phyloP scores from a whole-genome alignment of 2,113 vertebrate species.

The Paracanthobrama guichenoti region DNA sequence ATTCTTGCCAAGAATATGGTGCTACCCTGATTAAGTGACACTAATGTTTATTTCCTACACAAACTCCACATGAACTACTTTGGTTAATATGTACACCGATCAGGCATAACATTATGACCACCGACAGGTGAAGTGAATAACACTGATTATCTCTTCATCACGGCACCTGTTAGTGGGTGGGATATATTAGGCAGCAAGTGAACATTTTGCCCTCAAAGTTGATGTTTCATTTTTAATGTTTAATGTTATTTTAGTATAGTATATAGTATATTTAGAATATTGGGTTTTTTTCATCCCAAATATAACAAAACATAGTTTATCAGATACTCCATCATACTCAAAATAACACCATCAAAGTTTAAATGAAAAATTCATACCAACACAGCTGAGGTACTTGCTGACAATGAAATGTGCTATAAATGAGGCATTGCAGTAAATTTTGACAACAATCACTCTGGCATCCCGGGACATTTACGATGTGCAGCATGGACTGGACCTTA shows the following conservation, averaged over 20 bases:
- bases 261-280: no score
- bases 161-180: no score
- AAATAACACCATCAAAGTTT: neutral
- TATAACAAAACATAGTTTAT: neutral
- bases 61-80: neutral
- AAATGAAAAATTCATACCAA: constrained; percentile 1
- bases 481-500: neutral
- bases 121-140: no score
- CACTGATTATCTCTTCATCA: no score
- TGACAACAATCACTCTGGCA: neutral
- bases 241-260: neutral
- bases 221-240: neutral
- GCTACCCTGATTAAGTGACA: neutral
- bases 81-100: no score
- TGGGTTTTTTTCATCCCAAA: neutral
- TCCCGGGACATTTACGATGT: neutral
- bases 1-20: neutral
- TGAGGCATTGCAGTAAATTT: neutral
- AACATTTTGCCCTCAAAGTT: no score
- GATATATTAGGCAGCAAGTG: no score
- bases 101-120: no score
- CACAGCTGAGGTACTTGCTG: neutral
- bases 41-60: neutral
- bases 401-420: constrained; percentile 7
- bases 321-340: neutral